These are phyloP conservation scores for Xylocampa areola DNA, from an alignment of 2,888 invertebrate species.

Conservation along the genomic window DNA sequence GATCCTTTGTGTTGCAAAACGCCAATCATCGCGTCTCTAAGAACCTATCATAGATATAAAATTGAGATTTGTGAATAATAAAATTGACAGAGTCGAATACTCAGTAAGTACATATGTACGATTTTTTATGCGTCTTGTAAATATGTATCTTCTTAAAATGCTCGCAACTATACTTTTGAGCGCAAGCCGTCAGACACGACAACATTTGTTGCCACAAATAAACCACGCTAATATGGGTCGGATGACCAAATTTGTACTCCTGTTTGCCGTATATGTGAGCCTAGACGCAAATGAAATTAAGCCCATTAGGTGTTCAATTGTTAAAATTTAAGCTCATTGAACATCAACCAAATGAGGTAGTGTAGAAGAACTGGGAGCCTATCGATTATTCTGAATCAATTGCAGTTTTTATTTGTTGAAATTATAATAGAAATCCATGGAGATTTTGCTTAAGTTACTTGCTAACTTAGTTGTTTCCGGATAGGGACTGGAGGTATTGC, in stretches of 20 bases:
- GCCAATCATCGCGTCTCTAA: conserved; percentile 72
- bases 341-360: conserved; percentile 63
- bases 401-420: conserved; percentile 40
- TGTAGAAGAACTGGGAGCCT: conserved; percentile 56
- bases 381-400: conserved; percentile 28
- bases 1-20: conserved; percentile 71
- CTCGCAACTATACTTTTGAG: background rate
- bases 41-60: conserved; percentile 56
- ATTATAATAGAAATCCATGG: conserved; percentile 22
- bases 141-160: background rate
- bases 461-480: conserved; percentile 50
- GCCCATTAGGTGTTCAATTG: conserved; percentile 71
- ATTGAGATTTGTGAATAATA: conserved; percentile 57
- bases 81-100: conserved; percentile 31
- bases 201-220: conserved; percentile 31
- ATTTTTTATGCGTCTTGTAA: background rate
- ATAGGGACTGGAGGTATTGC: conserved; percentile 63
- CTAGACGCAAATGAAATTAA: conserved; percentile 66
- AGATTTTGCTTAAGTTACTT: conserved; percentile 47
- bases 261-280: conserved; percentile 69
- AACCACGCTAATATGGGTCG: conserved; percentile 46
- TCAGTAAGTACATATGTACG: background rate
- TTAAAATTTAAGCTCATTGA: conserved; percentile 74
- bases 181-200: conserved; percentile 46
- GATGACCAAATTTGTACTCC: conserved; percentile 58